phyloP scores from a whole-genome alignment of 2,113 vertebrate species.

The Ariopsis seemanni region DNA sequence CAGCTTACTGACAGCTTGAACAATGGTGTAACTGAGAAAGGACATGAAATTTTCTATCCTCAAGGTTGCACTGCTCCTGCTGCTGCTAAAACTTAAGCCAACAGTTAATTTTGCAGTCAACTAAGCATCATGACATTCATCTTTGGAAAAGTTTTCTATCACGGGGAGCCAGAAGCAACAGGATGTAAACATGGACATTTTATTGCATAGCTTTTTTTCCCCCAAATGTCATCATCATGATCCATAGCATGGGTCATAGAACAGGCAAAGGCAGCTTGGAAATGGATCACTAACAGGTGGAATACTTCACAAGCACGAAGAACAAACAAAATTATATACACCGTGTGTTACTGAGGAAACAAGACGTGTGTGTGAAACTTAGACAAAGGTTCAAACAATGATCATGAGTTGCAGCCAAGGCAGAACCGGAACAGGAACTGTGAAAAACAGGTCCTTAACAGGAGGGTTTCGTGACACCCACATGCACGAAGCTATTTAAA shows the following conservation, averaged over 20 bases:
- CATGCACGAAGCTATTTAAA: constrained; percentile 24
- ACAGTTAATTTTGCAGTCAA: not conserved
- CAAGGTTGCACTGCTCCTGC: not conserved
- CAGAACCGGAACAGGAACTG: constrained; percentile 1
- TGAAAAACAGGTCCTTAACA: constrained; percentile 11
- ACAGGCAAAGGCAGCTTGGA: not conserved
- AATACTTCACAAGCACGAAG: not conserved
- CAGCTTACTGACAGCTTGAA: constrained; percentile 4
- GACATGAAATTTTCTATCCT: not conserved
- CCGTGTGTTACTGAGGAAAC: not conserved
- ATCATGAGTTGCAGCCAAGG: not conserved
- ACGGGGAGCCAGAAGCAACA: constrained; percentile 7
- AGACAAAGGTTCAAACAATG: not conserved
- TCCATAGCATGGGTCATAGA: not conserved
- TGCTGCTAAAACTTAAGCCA: not conserved
- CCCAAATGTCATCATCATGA: not conserved
- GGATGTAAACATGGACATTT: not conserved
- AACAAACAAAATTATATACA: constrained; percentile 1
- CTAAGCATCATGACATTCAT: not conserved
- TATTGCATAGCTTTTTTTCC: not conserved
- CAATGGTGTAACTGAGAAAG: not conserved
- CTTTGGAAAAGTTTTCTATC: not conserved
- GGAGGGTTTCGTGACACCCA: constrained; percentile 24
- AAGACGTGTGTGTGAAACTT: not conserved
- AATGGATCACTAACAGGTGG: not conserved